Base-by-base conservation (phyloP, 2,113 vertebrate species). In the Diadophis punctatus region DNA sequence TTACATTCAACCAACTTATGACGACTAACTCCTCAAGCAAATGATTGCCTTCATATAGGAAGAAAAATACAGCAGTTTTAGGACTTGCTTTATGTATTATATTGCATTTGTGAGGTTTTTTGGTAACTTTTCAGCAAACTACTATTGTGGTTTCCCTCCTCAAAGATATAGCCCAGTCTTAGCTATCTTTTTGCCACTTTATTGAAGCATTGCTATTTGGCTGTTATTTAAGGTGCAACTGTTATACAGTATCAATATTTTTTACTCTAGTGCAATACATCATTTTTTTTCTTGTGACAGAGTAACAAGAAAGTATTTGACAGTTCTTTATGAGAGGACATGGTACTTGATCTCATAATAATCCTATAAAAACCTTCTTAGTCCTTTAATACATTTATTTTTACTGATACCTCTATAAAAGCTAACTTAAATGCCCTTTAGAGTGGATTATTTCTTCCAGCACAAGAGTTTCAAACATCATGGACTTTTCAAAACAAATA, bases 371-470 rank as follows among this genome's bases (percentile, higher is more conserved):
- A 87, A 12, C 39, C 74, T 3, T 80, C 34, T 80, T n/a, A 34
- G 16, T 55, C 43, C 46, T 88, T 8, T 49, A 86, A 49, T 60
- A 53, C 46, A 90, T 39, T 10, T 49, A 46, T 20, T 86, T 92
- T 86, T 90, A 55, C 16, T 60, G 91, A 55, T 93, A 95, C 91
- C 89, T 80, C 12, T 0, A 8, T 34, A 43, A 39, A 3, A 51
- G 39, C 46, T n/a, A 80, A 55, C 16, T 68, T 93, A 90, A 20
- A 20, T 80, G 56, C 84, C 90, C 74, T 74, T 52, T 94, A 90
- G 49, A 90, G 87, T 80, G 93, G 51, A 51, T 86, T 93, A 95
- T 90, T 56, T 3, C 14, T 49, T n/a, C 87, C 52, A n/a, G 4
- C 51, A 55, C n/a, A 74, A 93, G 46, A 12, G 52, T 48, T 94